These are phyloP conservation scores for Lissocephala sabroskyi DNA, from an alignment of 2,888 invertebrate genomes.

Conservation along the genomic window DNA sequence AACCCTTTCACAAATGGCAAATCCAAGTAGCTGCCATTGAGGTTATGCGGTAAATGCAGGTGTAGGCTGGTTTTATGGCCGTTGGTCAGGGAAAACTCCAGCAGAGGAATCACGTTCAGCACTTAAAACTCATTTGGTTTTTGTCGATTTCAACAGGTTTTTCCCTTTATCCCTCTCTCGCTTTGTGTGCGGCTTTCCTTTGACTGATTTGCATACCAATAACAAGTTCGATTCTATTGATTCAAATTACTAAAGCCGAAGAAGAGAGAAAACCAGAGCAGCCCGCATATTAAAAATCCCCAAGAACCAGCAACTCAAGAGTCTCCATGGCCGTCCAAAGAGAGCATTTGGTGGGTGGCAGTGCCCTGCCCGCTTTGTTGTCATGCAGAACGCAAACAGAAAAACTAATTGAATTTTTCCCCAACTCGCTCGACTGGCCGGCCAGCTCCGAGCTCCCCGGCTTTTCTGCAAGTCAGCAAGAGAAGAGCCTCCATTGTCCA, in stretches of 20 bases:
- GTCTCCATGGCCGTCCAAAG: slow-evolving; percentile 15
- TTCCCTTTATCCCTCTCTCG: no score
- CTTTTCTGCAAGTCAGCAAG: slow-evolving; percentile 55
- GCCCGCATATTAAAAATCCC: slow-evolving; percentile 6
- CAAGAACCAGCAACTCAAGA: background rate
- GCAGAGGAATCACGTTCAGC: no score
- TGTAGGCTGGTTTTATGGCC: no score
- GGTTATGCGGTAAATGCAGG: no score
- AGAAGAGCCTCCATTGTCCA: background rate
- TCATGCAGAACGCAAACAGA: slow-evolving; percentile 64
- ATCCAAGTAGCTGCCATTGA: no score
- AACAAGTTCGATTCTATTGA: slow-evolving; percentile 37
- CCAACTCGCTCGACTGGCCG: slow-evolving; percentile 3
- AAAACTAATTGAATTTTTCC: slow-evolving; percentile 59
- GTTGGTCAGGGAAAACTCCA: no score
- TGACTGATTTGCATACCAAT: slow-evolving; percentile 39
- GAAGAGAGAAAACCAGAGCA: background rate
- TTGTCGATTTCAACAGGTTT: no score
- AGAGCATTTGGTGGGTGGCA: slow-evolving; percentile 18
- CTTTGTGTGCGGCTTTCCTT: no score
- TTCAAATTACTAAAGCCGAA: slow-evolving; percentile 20
- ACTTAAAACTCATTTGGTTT: no score
- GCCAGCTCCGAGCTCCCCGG: no score
- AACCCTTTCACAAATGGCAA: no score
- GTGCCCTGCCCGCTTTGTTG: slow-evolving; percentile 35